A percentile compares a stretch with the other conserved stretches of the same genome.
These are phyloP conservation scores for Himalopsyche phryganea DNA, from an alignment of 1,140 invertebrate genomes.

Conservation along the genomic window DNA sequence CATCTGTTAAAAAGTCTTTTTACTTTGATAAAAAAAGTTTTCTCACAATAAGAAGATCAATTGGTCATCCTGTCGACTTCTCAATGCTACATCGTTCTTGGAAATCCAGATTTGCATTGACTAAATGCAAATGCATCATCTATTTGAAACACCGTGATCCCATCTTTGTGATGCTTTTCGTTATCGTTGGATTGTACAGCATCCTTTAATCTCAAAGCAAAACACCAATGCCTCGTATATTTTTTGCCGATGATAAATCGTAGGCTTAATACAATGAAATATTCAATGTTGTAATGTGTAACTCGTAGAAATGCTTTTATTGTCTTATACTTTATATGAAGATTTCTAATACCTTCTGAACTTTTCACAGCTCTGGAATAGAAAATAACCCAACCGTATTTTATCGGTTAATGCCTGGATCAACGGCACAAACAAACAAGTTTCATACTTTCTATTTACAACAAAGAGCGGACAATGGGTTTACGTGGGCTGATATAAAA, in stretches of 20 bases:
- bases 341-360: slow-evolving; percentile 28
- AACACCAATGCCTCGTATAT: neutral
- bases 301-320: slow-evolving; percentile 27
- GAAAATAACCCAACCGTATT: slow-evolving; percentile 93
- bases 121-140: too few species aligned
- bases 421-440: slow-evolving; percentile 92
- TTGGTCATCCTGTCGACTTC: too few species aligned
- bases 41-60: too few species aligned
- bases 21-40: too few species aligned
- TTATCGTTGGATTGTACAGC: too few species aligned
- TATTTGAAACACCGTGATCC: too few species aligned
- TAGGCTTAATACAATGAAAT: slow-evolving; percentile 8
- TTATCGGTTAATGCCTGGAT: slow-evolving; percentile 90
- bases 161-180: too few species aligned
- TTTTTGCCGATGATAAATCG: slow-evolving; percentile 1
- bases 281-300: slow-evolving; percentile 24
- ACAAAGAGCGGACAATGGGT: slow-evolving; percentile 84
- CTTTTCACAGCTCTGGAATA: slow-evolving; percentile 79
- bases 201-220: too few species aligned
- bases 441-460: slow-evolving; percentile 93
- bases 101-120: too few species aligned
- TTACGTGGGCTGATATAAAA: slow-evolving; percentile 92
- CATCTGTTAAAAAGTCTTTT: too few species aligned
- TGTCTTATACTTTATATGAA: slow-evolving; percentile 21
- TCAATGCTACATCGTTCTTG: too few species aligned